A percentile compares a stretch with the other conserved stretches of the same genome.
Evolutionary conservation across 1,140 invertebrate species (phyloP).

Genomic region (silkworm (Bombyx mori)): DNA sequence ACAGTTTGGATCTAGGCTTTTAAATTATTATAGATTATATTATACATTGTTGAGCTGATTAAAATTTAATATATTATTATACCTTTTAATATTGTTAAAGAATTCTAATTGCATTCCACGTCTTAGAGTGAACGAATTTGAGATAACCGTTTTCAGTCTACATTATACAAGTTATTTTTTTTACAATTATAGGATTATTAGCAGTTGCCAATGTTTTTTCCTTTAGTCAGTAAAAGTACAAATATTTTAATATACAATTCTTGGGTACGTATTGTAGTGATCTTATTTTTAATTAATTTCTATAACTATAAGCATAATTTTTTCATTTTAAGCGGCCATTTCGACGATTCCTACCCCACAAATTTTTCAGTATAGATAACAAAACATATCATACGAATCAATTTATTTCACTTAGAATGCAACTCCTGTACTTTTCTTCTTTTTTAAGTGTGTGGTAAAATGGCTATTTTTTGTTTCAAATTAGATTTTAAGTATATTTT

Average conservation of each 20-base stretch:
- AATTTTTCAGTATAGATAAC: conserved; percentile 61
- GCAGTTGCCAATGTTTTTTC: conserved; percentile 72
- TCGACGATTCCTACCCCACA: conserved; percentile 49
- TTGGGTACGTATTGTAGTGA: conserved; percentile 72
- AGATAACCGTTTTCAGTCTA: conserved; percentile 68
- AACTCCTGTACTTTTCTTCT: conserved; percentile 42
- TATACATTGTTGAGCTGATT: conserved; percentile 73
- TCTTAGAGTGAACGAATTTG: conserved; percentile 70
- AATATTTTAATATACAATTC: conserved; percentile 73
- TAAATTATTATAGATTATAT: conserved; percentile 74
- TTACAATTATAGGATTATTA: conserved; percentile 70
- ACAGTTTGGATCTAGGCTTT: conserved; percentile 73
- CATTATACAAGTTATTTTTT: conserved; percentile 71
- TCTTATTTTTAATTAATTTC: conserved; percentile 66
- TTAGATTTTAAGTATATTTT: conserved; percentile 63
- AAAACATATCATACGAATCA: conserved; percentile 67
- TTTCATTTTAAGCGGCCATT: conserved; percentile 58
- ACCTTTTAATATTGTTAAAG: conserved; percentile 73
- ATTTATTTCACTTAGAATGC: conserved; percentile 43
- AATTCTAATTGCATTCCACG: conserved; percentile 74
- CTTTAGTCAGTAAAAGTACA: conserved; percentile 74
- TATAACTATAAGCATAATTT: conserved; percentile 70
- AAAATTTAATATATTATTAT: conserved; percentile 75
- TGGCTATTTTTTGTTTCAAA: conserved; percentile 55
- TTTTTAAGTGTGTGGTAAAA: conserved; percentile 49